These are phyloP conservation scores for Tetrapedia diversipes DNA, from an alignment of 2,888 invertebrate genomes.

Conservation along the genomic window DNA sequence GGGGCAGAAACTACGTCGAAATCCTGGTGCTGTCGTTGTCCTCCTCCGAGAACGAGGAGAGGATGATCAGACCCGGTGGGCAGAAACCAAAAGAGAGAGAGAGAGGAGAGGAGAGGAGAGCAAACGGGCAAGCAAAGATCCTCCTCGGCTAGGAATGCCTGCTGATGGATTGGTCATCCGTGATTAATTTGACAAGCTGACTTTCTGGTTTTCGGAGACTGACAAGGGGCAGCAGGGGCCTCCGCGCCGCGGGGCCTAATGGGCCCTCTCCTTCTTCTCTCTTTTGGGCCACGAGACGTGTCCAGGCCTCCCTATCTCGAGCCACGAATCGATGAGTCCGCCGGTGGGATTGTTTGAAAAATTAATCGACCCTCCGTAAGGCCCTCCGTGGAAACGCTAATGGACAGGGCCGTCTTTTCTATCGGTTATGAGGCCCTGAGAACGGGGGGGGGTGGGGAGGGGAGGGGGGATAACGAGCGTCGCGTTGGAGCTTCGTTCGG, in stretches of 20 bases:
- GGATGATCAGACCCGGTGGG: neutral
- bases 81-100: neutral
- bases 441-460: too few species aligned
- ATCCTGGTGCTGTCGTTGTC: slow-evolving; percentile 57
- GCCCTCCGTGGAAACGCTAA: slow-evolving; percentile 72
- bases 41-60: slow-evolving; percentile 37
- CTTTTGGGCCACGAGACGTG: slow-evolving; percentile 37
- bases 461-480: slow-evolving; percentile 28
- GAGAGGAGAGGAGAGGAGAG: slow-evolving; percentile 16
- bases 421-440: slow-evolving; percentile 63
- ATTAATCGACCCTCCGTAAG: slow-evolving; percentile 71
- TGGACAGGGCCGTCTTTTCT: slow-evolving; percentile 62
- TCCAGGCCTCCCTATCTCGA: slow-evolving; percentile 65
- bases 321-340: slow-evolving; percentile 67
- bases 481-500: neutral
- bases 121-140: slow-evolving; percentile 56
- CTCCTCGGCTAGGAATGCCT: slow-evolving; percentile 79
- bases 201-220: slow-evolving; percentile 82
- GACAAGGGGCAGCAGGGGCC: slow-evolving; percentile 74
- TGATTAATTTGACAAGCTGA: slow-evolving; percentile 83
- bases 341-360: slow-evolving; percentile 73
- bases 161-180: slow-evolving; percentile 83
- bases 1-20: slow-evolving; percentile 52
- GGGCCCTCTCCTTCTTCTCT: slow-evolving; percentile 69
- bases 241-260: slow-evolving; percentile 76